A percentile compares a stretch with the other conserved stretches of the same genome.
Conservation (phyloP, 2,888 invertebrate genomes). For the Cheiracanthium punctorium region DNA sequence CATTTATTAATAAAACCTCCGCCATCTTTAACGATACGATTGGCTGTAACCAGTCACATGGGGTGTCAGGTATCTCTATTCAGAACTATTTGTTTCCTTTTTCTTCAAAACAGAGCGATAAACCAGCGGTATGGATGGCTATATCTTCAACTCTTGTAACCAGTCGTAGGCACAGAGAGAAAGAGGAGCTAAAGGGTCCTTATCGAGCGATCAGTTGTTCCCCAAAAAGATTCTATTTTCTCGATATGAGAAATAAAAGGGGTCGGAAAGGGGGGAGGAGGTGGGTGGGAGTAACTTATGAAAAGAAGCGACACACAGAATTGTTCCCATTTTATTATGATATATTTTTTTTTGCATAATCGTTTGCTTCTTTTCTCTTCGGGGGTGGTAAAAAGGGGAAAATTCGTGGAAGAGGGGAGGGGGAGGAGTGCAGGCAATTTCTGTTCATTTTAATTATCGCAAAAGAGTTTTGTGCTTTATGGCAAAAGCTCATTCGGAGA, state of each 20-base stretch:
- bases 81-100: conserved; percentile 49
- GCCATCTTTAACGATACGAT: conserved; percentile 46
- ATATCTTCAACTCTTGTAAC: conserved; percentile 8
- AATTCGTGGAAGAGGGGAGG: conserved; percentile 2
- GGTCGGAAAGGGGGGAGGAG: no score
- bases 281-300: conserved; percentile 34
- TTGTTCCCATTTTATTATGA: conserved; percentile 67
- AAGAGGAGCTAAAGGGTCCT: not conserved
- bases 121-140: not conserved
- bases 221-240: conserved; percentile 47
- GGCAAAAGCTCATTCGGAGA: conserved; percentile 24
- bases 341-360: conserved; percentile 65
- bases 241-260: conserved; percentile 34
- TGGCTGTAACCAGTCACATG: conserved; percentile 55
- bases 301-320: conserved; percentile 61
- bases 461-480: conserved; percentile 59
- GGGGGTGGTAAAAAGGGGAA: conserved; percentile 23
- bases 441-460: conserved; percentile 71
- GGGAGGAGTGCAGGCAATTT: conserved; percentile 44
- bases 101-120: conserved; percentile 18
- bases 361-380: conserved; percentile 40
- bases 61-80: conserved; percentile 63
- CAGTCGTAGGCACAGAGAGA: not conserved
- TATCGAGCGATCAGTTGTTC: conserved; percentile 63
- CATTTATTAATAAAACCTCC: conserved; percentile 61